phyloP scores from a whole-genome alignment of 2,888 invertebrate genomes.

The Metellina segmentata region DNA sequence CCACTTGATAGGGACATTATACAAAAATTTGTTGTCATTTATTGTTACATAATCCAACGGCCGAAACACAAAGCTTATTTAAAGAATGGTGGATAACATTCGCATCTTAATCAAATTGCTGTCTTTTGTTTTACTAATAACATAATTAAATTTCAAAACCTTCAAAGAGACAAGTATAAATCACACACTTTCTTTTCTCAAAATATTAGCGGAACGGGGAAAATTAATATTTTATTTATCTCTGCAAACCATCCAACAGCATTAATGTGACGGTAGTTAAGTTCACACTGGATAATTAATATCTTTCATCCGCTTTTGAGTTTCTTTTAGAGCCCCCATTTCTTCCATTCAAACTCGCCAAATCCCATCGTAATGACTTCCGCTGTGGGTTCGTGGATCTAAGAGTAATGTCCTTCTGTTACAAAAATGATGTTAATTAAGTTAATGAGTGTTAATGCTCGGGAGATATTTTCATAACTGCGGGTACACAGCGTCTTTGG shows the following conservation, averaged over 20 bases:
- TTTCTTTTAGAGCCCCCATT: neutral
- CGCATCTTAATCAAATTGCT: neutral
- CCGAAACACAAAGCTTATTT: too few relatives aligned
- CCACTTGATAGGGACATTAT: too few relatives aligned
- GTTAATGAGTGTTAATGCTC: constrained; percentile 66
- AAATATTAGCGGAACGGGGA: neutral
- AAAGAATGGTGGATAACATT: too few relatives aligned
- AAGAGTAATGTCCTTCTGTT: constrained; percentile 29
- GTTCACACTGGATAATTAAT: neutral
- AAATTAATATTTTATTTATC: neutral
- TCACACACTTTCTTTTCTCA: neutral
- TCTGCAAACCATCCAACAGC: neutral
- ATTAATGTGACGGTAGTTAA: neutral
- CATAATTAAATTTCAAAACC: neutral
- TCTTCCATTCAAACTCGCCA: constrained; percentile 21
- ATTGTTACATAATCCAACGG: too few relatives aligned
- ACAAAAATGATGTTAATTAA: constrained; percentile 56
- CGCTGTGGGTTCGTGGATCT: constrained; percentile 21
- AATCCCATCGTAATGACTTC: constrained; percentile 55
- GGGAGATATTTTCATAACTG: constrained; percentile 29
- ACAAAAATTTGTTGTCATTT: too few relatives aligned
- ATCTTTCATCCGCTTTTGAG: neutral
- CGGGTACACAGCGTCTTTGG: constrained; percentile 6
- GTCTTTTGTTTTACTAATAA: neutral
- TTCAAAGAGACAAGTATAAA: neutral